Percentiles rank a stretch among this genome's conserved stretches.
These are phyloP conservation scores for Struthio camelus DNA, from an alignment of 2,113 vertebrate species.

Conservation along the genomic window DNA sequence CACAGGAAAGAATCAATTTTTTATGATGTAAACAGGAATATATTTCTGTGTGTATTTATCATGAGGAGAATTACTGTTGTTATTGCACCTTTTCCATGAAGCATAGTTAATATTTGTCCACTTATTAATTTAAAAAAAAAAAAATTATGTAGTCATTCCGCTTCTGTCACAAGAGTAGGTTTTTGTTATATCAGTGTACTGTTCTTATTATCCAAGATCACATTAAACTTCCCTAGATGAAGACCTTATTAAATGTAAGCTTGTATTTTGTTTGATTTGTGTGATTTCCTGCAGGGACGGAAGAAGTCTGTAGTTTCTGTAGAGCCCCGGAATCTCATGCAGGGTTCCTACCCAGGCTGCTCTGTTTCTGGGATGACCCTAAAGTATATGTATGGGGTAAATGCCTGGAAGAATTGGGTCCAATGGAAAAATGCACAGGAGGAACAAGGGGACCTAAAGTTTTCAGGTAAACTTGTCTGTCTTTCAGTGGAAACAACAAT, in stretches of 20 bases:
- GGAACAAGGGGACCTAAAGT: slow-evolving; percentile 83
- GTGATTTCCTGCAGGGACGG: slow-evolving; percentile 72
- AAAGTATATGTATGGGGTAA: slow-evolving; percentile 91
- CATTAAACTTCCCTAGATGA: background rate
- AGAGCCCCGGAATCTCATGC: slow-evolving; percentile 70
- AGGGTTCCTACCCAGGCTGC: slow-evolving; percentile 77
- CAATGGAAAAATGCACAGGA: slow-evolving; percentile 89
- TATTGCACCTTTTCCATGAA: background rate
- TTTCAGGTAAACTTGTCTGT: slow-evolving; percentile 73
- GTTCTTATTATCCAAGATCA: background rate
- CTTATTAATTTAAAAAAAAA: background rate
- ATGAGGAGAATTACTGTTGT: background rate
- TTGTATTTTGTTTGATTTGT: background rate
- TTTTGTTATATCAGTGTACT: background rate
- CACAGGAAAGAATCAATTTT: background rate
- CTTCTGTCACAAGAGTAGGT: background rate
- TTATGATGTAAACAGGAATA: background rate
- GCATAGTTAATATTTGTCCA: background rate
- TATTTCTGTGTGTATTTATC: background rate
- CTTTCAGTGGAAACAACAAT: background rate
- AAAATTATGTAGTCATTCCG: background rate
- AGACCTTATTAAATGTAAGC: background rate
- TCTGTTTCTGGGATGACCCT: slow-evolving; percentile 83
- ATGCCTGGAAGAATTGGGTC: slow-evolving; percentile 96
- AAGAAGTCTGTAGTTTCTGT: slow-evolving; percentile 81